These are phyloP conservation scores for Callaeas wilsoni DNA, from an alignment of 2,113 vertebrate species.

Conservation along the genomic window DNA sequence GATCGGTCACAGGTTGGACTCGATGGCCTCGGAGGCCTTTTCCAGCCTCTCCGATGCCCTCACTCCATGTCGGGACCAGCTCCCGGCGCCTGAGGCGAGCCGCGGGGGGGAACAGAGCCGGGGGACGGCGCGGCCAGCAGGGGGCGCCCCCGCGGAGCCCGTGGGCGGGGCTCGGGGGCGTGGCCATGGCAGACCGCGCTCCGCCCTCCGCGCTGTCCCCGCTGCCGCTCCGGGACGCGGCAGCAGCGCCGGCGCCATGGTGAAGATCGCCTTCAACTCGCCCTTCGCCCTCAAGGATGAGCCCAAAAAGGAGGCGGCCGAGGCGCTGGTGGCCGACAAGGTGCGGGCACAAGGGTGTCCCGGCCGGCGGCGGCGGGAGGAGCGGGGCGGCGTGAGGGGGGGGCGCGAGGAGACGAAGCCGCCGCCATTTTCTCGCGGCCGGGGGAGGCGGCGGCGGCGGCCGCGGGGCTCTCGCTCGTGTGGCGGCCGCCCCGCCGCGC, in stretches of 20 bases:
- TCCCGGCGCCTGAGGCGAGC: not conserved
- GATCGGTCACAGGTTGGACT: not conserved
- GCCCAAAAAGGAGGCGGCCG: constrained; percentile 66
- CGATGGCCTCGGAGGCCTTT: not conserved
- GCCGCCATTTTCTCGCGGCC: constrained; percentile 53
- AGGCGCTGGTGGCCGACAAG: constrained; percentile 71
- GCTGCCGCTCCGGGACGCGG: not conserved
- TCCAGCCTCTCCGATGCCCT: not conserved
- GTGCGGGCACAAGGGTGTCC: constrained; percentile 45
- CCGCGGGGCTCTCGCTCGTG: not conserved
- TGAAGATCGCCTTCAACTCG: constrained; percentile 85
- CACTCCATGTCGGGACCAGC: fast-evolving
- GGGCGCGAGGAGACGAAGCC: not conserved
- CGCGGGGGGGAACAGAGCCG: not conserved
- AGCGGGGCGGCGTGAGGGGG: not conserved
- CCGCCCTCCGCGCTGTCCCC: not conserved
- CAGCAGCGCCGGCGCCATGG: constrained; percentile 65
- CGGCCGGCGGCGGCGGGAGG: not conserved
- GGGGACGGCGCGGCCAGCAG: not conserved
- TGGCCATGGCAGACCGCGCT: not conserved
- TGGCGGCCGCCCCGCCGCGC: not conserved
- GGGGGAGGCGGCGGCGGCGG: not conserved
- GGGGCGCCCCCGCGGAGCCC: not conserved
- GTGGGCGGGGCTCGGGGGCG: not conserved
- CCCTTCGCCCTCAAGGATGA: constrained; percentile 80